Conservation (phyloP, 2,888 invertebrate genomes). For the Drosophila niveifrons region DNA sequence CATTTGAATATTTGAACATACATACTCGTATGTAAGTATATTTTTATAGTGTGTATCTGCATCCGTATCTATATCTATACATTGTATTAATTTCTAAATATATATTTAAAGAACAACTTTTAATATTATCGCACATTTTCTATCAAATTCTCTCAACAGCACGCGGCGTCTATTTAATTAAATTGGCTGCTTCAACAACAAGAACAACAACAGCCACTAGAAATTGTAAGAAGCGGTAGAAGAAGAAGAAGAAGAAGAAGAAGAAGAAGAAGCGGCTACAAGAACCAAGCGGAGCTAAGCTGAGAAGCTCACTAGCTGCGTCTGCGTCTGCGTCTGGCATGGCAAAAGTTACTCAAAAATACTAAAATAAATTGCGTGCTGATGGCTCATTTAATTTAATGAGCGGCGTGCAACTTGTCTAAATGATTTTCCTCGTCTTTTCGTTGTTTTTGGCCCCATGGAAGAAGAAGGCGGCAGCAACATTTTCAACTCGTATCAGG, state of each 20-base stretch:
- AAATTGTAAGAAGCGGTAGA: background rate
- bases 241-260: constrained; percentile 6
- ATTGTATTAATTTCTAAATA: constrained; percentile 51
- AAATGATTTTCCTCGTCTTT: constrained; percentile 82
- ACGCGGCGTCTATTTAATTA: constrained; percentile 70
- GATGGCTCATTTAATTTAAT: constrained; percentile 85
- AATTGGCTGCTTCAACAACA: constrained; percentile 52
- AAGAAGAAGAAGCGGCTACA: constrained; percentile 7
- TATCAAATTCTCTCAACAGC: constrained; percentile 67
- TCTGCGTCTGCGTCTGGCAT: constrained; percentile 50
- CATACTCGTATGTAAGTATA: constrained; percentile 10
- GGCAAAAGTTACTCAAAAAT: constrained; percentile 81
- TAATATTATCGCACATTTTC: constrained; percentile 61
- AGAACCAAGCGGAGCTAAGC: constrained; percentile 31
- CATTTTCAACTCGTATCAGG: constrained; percentile 50
- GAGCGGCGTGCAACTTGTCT: constrained; percentile 85
- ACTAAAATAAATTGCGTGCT: constrained; percentile 85
- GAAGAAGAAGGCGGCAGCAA: constrained; percentile 26
- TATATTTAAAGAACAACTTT: constrained; percentile 54
- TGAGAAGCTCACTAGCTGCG: constrained; percentile 32
- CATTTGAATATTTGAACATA: constrained; percentile 1
- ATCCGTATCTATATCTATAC: constrained; percentile 13
- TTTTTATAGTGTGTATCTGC: constrained; percentile 8
- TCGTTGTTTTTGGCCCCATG: constrained; percentile 35
- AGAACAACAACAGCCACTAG: constrained; percentile 12